Evolutionary conservation across 2,888 invertebrate genomes (phyloP).

Genomic region (Epirrhoe tristata): DNA sequence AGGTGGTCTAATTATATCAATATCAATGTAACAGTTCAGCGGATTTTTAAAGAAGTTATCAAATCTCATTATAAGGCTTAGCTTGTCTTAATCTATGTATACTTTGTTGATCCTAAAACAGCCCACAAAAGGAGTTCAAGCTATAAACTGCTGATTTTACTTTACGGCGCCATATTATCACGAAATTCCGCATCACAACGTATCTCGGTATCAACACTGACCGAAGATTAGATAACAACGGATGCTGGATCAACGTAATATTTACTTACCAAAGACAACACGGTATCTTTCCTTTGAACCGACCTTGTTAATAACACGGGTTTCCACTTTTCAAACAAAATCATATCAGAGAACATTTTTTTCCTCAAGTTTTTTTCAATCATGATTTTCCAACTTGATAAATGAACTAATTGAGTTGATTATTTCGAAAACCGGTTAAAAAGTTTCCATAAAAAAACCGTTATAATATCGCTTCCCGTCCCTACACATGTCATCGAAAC

Average conservation of each 20-base stretch:
- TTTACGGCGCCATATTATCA: slow-evolving; percentile 53
- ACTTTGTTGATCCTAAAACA: neutral
- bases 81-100: neutral
- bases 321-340: slow-evolving; percentile 10
- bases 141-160: neutral
- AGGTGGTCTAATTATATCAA: too few relatives aligned
- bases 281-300: slow-evolving; percentile 51
- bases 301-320: slow-evolving; percentile 25
- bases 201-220: slow-evolving; percentile 79
- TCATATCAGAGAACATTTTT: neutral
- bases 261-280: slow-evolving; percentile 54
- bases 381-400: neutral
- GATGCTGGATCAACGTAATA: slow-evolving; percentile 64
- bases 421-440: neutral
- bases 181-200: slow-evolving; percentile 44
- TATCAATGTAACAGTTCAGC: too few relatives aligned
- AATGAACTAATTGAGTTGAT: neutral
- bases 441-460: slow-evolving; percentile 19
- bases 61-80: neutral
- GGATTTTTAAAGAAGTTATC: too few relatives aligned
- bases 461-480: slow-evolving; percentile 27
- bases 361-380: neutral
- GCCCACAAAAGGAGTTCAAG: neutral
- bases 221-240: slow-evolving; percentile 83
- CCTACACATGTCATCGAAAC: slow-evolving; percentile 60